Base-by-base conservation (phyloP, 2,797 vertebrate genomes). In the Molossus alvarezi region DNA sequence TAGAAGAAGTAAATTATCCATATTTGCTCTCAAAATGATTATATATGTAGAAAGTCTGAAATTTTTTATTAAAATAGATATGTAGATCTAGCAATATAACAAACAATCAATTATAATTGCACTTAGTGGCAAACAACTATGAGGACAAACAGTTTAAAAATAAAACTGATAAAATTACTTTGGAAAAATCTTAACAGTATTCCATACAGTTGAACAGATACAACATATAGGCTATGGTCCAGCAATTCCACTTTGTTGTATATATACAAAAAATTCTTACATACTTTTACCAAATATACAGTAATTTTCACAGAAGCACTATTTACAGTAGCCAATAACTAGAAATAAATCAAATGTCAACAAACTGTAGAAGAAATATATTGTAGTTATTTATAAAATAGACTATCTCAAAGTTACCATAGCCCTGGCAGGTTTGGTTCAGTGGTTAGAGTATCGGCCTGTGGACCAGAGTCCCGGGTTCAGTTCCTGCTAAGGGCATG, bases 361-460 rank as follows among this genome's bases (percentile, higher is more conserved):
- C 41, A 15, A 37, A 86, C 15, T 75, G 21, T 18, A 45, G 41
- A 58, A 53, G 17, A 92, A 85, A 58, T 77, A 48, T 41, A 64
- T 25, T 72, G 3, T 27, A 9, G 4, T 79, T 64, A 72, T 45
- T 75, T 88, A 33, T 64, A 48, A 94, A 89, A 20, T 80, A 64
- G 20, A 71, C 6, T 91, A 27, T 65, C n/a, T 80, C 18, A 90
- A 95, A 89, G 4, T 79, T 71, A 82, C 71, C n/a, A 87, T 77
- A 51, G 72, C 41, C 41, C 41, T 5, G 41, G 41, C 41, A 5
- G 41, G 41, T 45, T 45, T 45, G 41, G 41, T 5, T 45, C 41
- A 45, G 41, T 45, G 41, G 41, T 45, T 45, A 45, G 41, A 45
- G 41, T 6, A 45, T 45, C 41, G 6, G 41, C 41, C 41, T 6